Evolutionary conservation across 1,140 invertebrate species (phyloP).

Genomic region (Chrysoperla carnea): DNA sequence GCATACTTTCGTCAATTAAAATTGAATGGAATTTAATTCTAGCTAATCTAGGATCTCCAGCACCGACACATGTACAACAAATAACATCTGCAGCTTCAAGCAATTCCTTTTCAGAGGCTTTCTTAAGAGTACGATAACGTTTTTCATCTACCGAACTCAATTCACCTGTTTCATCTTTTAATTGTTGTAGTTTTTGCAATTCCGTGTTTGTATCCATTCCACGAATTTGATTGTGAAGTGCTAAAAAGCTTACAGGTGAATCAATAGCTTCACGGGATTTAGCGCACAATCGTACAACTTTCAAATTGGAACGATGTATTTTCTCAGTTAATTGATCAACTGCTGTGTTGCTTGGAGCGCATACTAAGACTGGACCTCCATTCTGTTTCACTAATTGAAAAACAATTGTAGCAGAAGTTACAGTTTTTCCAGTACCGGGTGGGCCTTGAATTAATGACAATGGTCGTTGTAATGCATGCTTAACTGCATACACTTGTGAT

Average conservation of each 20-base stretch:
- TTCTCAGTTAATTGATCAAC: constrained; percentile 99
- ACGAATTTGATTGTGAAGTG: constrained; percentile 93
- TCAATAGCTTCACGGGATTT: constrained; percentile 97
- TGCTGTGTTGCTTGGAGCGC: constrained; percentile 97
- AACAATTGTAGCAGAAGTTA: constrained; percentile 97
- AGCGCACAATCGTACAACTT: constrained; percentile 89
- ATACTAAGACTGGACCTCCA: constrained; percentile 88
- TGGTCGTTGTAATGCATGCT: constrained; percentile 93
- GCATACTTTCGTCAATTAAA: constrained; percentile 92
- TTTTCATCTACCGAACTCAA: constrained; percentile 88
- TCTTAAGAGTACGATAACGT: constrained; percentile 80
- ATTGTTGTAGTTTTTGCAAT: constrained; percentile 84
- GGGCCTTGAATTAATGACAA: constrained; percentile 91
- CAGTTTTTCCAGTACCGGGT: constrained; percentile 95
- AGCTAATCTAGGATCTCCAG: constrained; percentile 83
- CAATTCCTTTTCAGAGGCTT: constrained; percentile 80
- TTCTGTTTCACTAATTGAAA: constrained; percentile 94
- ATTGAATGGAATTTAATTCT: constrained; percentile 93
- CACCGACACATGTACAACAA: constrained; percentile 97
- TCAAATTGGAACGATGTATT: constrained; percentile 93
- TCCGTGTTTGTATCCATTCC: constrained; percentile 84
- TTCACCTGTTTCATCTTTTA: constrained; percentile 96
- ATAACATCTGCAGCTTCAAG: constrained; percentile 95
- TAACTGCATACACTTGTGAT: constrained; percentile 93
- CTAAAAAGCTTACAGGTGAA: constrained; percentile 91